Conservation (phyloP, 2,888 invertebrate genomes). For the Ichneumoninae sp. region DNA sequence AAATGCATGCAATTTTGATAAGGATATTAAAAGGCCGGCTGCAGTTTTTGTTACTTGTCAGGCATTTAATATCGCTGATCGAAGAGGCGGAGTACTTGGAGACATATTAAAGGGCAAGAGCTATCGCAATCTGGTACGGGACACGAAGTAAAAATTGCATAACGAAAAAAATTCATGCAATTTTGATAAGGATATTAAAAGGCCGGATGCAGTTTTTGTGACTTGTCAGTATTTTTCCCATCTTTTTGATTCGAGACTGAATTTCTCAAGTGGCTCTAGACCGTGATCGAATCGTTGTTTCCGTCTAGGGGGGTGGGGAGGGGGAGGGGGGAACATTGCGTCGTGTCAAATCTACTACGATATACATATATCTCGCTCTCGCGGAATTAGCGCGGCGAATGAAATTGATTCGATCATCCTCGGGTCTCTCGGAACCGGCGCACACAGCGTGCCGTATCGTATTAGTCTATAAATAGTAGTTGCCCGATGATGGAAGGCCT, state of each 20-base stretch:
- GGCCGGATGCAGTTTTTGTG: neutral
- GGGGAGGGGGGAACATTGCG: conserved; percentile 8
- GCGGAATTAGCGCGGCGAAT: conserved; percentile 70
- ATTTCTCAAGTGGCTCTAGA: conserved; percentile 40
- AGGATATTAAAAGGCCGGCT: neutral
- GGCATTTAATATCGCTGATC: conserved; percentile 1
- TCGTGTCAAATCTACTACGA: conserved; percentile 45
- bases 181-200: neutral
- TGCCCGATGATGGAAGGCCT: conserved; percentile 82
- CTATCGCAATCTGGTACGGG: neutral
- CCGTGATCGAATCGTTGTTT: conserved; percentile 43
- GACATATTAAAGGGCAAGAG: neutral
- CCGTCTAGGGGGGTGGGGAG: neutral
- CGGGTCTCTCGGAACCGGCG: conserved; percentile 62
- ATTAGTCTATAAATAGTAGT: conserved; percentile 82
- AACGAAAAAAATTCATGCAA: neutral
- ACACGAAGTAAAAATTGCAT: neutral
- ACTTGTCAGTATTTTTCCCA: neutral
- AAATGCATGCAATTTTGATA: neutral
- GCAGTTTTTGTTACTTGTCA: neutral
- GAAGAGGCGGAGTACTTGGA: neutral
- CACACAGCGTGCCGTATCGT: conserved; percentile 23
- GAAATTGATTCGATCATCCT: conserved; percentile 82
- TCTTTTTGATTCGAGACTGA: conserved; percentile 28
- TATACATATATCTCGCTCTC: conserved; percentile 54